Evolutionary conservation across 1,140 invertebrate genomes (phyloP).

Genomic region (Probaryconus sp.): DNA sequence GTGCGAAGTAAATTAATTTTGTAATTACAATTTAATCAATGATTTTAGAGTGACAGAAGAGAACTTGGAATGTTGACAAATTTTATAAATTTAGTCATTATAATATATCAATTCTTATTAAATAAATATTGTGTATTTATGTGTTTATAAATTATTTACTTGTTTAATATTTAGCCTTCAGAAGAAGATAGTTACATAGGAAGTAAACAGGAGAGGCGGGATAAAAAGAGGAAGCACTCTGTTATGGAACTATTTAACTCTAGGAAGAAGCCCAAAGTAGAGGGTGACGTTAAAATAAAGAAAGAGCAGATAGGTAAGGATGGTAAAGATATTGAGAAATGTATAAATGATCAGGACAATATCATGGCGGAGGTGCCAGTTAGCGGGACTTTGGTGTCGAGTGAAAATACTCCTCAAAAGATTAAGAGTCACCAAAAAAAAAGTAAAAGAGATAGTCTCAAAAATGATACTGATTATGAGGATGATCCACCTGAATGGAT

Average conservation of each 20-base stretch:
- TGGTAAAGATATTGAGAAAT: conserved; percentile 19
- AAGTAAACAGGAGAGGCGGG: conserved; percentile 83
- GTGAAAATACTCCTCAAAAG: conserved; percentile 41
- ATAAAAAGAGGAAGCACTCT: conserved; percentile 84
- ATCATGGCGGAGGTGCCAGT: not conserved
- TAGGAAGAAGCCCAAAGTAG: conserved; percentile 67
- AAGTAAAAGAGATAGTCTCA: conserved; percentile 60
- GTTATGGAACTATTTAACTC: conserved; percentile 83
- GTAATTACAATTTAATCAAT: too few relatives aligned
- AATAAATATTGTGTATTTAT: not conserved
- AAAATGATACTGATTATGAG: conserved; percentile 62
- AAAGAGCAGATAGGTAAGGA: conserved; percentile 71
- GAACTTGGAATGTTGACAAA: too few relatives aligned
- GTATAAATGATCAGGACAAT: conserved; percentile 7
- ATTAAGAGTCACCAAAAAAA: conserved; percentile 63
- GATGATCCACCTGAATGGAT: conserved; percentile 73
- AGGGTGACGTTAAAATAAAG: conserved; percentile 55
- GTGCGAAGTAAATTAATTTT: too few relatives aligned
- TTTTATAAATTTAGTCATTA: too few relatives aligned
- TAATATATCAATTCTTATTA: too few relatives aligned
- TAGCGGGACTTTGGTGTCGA: conserved; percentile 15
- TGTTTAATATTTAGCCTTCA: conserved; percentile 52
- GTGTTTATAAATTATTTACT: conserved; percentile 24
- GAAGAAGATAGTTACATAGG: conserved; percentile 72
- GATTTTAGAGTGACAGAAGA: too few relatives aligned